A percentile compares a stretch with the other conserved stretches of the same genome.
Conservation (phyloP, 1,140 invertebrate species). For the Drosophila oshimai region DNA sequence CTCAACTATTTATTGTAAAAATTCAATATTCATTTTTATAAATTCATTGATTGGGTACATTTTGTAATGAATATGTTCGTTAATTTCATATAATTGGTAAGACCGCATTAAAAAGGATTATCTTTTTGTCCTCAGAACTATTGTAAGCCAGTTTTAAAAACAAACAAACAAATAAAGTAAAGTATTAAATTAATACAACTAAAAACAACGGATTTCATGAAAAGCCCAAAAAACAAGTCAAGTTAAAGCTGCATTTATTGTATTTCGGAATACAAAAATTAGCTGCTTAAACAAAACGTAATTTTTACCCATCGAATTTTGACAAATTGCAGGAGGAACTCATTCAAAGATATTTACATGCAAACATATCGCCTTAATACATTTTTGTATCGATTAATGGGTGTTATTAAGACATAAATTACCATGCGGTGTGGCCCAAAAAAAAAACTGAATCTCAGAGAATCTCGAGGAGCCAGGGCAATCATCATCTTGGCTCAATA, state of each 20-base stretch:
- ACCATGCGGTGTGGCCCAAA: neutral
- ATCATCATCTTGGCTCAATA: conserved; percentile 55
- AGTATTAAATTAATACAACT: too few species aligned
- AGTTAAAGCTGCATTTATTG: too few species aligned
- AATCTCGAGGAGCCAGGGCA: neutral
- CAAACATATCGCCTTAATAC: conserved; percentile 17
- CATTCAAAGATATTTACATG: neutral
- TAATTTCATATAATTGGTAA: neutral
- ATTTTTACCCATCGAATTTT: neutral
- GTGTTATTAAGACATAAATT: conserved; percentile 51
- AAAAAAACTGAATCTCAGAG: neutral
- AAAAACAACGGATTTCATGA: too few species aligned
- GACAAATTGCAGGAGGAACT: conserved; percentile 16
- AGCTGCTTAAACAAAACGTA: neutral
- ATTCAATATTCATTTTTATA: neutral
- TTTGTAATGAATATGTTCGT: neutral
- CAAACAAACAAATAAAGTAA: too few species aligned
- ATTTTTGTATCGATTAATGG: conserved; percentile 25
- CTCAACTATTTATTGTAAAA: neutral
- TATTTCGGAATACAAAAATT: too few species aligned
- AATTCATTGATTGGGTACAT: neutral
- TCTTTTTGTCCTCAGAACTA: too few species aligned
- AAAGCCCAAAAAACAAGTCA: too few species aligned
- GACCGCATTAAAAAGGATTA: neutral
- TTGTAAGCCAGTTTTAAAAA: too few species aligned